Percentiles rank a stretch among this genome's conserved stretches.
Conservation (phyloP, 1,140 invertebrate species). For the Microplitis mediator region DNA sequence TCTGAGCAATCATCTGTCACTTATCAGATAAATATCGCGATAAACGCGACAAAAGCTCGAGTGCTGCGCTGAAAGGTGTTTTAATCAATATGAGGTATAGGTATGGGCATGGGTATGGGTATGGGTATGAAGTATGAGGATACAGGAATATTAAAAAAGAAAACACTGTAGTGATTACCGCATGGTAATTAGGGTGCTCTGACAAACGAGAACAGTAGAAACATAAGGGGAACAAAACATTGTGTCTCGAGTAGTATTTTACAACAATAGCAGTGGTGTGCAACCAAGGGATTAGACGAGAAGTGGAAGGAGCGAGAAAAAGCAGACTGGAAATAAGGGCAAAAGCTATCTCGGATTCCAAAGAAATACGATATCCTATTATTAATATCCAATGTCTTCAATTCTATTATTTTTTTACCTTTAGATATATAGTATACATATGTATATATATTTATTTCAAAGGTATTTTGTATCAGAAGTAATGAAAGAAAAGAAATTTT, state of each 20-base stretch:
- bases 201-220: not conserved
- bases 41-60: too few species aligned
- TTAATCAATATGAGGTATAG: not conserved
- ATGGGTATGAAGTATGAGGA: not conserved
- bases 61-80: not conserved
- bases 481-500: too few species aligned
- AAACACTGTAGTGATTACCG: not conserved
- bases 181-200: constrained; percentile 15
- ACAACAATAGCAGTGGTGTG: constrained; percentile 9
- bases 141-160: not conserved
- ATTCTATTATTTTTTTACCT: too few species aligned
- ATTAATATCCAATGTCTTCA: too few species aligned
- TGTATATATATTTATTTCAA: too few species aligned
- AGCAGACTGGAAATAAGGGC: not conserved
- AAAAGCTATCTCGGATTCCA: not conserved
- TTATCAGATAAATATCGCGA: too few species aligned
- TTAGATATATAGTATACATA: too few species aligned
- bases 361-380: not conserved
- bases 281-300: not conserved
- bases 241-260: constrained; percentile 5
- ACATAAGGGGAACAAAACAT: not conserved
- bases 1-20: too few species aligned
- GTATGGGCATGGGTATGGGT: not conserved
- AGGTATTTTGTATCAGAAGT: too few species aligned
- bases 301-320: not conserved